Evolutionary conservation across 1,140 invertebrate species (phyloP).

Genomic region (Drosophila lowei): DNA sequence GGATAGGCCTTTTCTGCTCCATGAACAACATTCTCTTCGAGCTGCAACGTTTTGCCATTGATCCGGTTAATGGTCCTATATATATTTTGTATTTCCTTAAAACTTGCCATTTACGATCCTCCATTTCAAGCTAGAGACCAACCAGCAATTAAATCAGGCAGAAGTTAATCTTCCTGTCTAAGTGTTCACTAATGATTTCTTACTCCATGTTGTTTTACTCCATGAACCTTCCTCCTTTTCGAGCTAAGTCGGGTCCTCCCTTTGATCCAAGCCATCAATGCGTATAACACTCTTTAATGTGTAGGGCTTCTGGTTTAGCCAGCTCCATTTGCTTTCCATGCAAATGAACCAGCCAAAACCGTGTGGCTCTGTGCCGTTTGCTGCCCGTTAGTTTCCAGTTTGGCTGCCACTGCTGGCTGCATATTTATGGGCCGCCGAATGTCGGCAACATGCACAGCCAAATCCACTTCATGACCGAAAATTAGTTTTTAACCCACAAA

Average conservation of each 20-base stretch:
- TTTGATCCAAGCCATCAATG: conserved; percentile 18
- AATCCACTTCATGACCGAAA: conserved; percentile 81
- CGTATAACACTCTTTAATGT: not conserved
- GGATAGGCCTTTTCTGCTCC: too few species aligned
- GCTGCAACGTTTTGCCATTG: conserved; percentile 21
- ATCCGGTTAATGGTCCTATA: conserved; percentile 24
- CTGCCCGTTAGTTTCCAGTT: conserved; percentile 46
- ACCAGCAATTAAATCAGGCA: too few species aligned
- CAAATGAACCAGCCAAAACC: conserved; percentile 53
- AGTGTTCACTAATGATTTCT: too few species aligned
- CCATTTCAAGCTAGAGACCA: too few species aligned
- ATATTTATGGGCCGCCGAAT: conserved; percentile 71
- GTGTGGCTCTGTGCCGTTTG: conserved; percentile 9
- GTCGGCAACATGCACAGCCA: conserved; percentile 63
- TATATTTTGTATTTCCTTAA: too few species aligned
- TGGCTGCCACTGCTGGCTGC: conserved; percentile 21
- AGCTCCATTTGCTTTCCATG: conserved; percentile 39
- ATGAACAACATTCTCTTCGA: conserved; percentile 2
- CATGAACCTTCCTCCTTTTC: too few species aligned
- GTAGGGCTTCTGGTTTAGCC: not conserved
- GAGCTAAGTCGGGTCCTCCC: too few species aligned
- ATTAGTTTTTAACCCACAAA: conserved; percentile 82
- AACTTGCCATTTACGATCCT: too few species aligned
- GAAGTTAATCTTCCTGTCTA: too few species aligned
- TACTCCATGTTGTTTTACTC: too few species aligned